Conservation (phyloP, 2,888 invertebrate genomes). For the Sminthurinus aureus region DNA sequence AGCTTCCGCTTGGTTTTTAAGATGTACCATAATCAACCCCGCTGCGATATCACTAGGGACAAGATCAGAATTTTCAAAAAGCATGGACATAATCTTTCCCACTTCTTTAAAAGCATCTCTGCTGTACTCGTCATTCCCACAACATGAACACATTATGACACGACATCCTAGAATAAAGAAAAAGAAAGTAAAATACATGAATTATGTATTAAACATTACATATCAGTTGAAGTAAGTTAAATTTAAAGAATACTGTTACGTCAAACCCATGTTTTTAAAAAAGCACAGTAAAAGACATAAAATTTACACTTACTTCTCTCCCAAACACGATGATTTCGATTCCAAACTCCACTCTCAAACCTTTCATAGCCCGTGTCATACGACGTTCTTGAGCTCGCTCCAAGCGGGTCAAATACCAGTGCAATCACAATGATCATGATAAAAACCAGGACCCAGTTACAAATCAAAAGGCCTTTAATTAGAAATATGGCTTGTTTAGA, state of each 20-base stretch:
- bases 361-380: constrained; percentile 66
- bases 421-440: constrained; percentile 78
- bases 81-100: constrained; percentile 77
- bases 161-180: no score
- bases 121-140: constrained; percentile 72
- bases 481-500: constrained; percentile 67
- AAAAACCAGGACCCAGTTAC: constrained; percentile 81
- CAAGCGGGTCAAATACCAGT: constrained; percentile 83
- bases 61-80: constrained; percentile 84
- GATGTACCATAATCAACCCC: constrained; percentile 81
- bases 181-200: no score
- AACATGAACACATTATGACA: constrained; percentile 51
- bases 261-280: not conserved
- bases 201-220: no score
- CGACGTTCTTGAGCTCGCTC: constrained; percentile 61
- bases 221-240: no score
- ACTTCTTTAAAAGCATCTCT: constrained; percentile 82
- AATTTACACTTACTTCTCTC: no score
- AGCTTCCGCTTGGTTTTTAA: constrained; percentile 70
- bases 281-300: constrained; percentile 64
- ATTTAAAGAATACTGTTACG: no score
- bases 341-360: constrained; percentile 60
- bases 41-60: constrained; percentile 90
- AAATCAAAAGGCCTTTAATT: constrained; percentile 80
- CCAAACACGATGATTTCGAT: constrained; percentile 77